Evolutionary conservation across 2,888 invertebrate genomes (phyloP), one percentile per base, ranked within the genome.

Genomic region (Pedicia rivosa): DNA sequence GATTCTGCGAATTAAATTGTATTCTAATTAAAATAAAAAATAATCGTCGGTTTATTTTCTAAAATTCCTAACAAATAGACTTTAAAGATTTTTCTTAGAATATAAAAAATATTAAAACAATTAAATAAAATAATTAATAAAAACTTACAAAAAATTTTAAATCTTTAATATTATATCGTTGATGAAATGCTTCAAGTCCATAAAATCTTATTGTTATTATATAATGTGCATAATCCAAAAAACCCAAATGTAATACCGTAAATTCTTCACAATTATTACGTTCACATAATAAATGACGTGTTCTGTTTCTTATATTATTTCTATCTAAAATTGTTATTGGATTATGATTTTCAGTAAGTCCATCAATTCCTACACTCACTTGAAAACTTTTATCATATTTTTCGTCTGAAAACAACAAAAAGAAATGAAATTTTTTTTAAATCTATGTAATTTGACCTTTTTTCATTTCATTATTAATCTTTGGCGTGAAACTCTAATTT

Each of bases 381-480:
- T 79, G 76, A 55, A 92, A 91, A 52, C 78, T 79, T 62, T 88
- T 84, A 55, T 88, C 87, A 51, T 90, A 87, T 50, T 77, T 79
- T 59, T 90, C 88, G 57, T 87, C 91, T 90, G 62, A 38, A 72
- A 41, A 30, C n/a, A 19, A 9, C 15, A 12, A 19, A 7, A 32
- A 19, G 17, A 16, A 40, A 3, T 12, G 2, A 13, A 35, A n/a
- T n/a, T n/a, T n/a, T n/a, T n/a, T n/a, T n/a, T n/a, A n/a, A n/a
- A 28, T 31, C 9, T n/a, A n/a, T n/a, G n/a, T n/a, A n/a, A n/a
- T n/a, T n/a, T n/a, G n/a, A n/a, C n/a, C n/a, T n/a, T n/a, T n/a
- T n/a, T n/a, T n/a, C n/a, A n/a, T n/a, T n/a, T n/a, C n/a, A n/a
- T n/a, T n/a, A n/a, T n/a, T n/a, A n/a, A n/a, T n/a, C n/a, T n/a